Conservation (phyloP, 1,140 invertebrate species). For the Branchinecta lindahli region DNA sequence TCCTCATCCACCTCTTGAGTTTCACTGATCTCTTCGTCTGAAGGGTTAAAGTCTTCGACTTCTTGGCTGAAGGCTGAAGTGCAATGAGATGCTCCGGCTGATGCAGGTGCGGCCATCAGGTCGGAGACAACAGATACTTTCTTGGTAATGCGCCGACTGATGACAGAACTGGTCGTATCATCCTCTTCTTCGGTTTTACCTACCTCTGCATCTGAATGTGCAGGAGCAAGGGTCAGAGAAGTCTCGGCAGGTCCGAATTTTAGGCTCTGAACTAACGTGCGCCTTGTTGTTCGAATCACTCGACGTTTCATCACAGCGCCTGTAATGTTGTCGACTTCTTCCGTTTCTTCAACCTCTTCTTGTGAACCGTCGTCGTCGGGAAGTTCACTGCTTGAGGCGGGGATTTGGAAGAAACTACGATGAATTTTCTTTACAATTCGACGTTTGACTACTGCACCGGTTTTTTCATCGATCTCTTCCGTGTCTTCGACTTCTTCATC, state of each 20-base stretch:
- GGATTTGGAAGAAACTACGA: neutral
- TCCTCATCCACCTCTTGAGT: neutral
- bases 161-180: neutral
- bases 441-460: neutral
- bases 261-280: no score
- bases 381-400: neutral
- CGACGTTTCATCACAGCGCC: neutral
- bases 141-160: no score
- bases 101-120: no score
- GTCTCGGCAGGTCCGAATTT: no score
- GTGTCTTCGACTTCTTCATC: neutral
- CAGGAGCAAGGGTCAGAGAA: no score
- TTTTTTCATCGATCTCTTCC: neutral
- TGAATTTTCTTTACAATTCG: neutral
- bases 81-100: no score
- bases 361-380: neutral
- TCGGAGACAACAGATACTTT: no score
- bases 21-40: neutral
- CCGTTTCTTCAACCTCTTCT: neutral
- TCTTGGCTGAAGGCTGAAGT: no score
- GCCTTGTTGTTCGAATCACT: neutral
- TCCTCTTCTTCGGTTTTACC: neutral
- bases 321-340: neutral
- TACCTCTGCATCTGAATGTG: neutral
- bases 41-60: no score